Conservation (phyloP, 92 coral and sea anemone species). For the Umimayanthus chanpuru region DNA sequence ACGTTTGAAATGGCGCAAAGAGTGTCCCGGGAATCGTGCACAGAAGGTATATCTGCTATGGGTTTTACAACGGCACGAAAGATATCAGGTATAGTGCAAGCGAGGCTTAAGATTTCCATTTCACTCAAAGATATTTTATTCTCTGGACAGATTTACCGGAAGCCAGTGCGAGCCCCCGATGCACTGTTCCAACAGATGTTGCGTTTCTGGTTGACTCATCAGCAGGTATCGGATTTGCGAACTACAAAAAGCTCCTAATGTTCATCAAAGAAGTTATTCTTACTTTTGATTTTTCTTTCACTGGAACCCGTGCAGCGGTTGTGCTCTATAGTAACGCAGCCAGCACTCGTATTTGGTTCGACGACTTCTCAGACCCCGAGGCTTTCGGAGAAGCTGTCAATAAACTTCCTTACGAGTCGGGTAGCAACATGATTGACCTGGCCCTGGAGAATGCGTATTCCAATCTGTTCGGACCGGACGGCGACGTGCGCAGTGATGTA, state of each 20-base stretch:
- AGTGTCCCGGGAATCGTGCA: too few species aligned
- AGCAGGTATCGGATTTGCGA: slow-evolving; percentile 5
- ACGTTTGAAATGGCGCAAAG: too few species aligned
- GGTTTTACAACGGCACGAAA: too few species aligned
- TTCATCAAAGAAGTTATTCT: background rate
- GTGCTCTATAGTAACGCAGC: slow-evolving; percentile 29
- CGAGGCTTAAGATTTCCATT: too few species aligned
- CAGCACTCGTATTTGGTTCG: slow-evolving; percentile 43
- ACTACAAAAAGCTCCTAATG: slow-evolving; percentile 14
- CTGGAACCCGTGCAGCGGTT: slow-evolving; percentile 9
- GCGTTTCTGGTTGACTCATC: slow-evolving; percentile 39
- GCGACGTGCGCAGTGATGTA: background rate
- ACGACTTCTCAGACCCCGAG: slow-evolving; percentile 27
- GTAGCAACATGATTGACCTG: slow-evolving; percentile 15
- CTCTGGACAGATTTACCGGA: background rate
- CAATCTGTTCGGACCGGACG: slow-evolving; percentile 33
- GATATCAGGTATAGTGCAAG: too few species aligned
- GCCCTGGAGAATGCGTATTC: slow-evolving; percentile 33
- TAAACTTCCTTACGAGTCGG: slow-evolving; percentile 13
- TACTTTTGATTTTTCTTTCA: slow-evolving; percentile 18
- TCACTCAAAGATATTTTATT: background rate
- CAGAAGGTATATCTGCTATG: too few species aligned
- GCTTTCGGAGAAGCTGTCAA: slow-evolving; percentile 26
- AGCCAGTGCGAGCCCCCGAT: background rate
- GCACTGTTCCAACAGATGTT: slow-evolving; percentile 2